Evolutionary conservation across 2,888 invertebrate genomes (phyloP).

Genomic region (Oeneis ivallda): DNA sequence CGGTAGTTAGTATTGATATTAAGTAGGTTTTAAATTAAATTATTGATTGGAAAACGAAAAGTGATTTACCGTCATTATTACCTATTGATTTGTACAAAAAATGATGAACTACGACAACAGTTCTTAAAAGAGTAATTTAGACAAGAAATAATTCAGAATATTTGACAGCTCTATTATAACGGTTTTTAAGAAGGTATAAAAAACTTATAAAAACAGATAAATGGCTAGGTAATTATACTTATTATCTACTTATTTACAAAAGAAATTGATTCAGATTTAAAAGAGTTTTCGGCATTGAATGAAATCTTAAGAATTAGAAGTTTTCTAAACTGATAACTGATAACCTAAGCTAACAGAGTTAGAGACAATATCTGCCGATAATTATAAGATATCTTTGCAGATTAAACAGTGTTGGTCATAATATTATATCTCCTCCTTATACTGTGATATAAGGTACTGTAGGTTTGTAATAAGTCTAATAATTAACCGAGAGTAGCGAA

Average conservation of each 20-base stretch:
- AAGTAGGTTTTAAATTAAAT: conserved; percentile 2
- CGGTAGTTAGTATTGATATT: neutral
- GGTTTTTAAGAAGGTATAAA: neutral
- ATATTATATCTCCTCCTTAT: too few species aligned
- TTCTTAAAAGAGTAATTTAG: neutral
- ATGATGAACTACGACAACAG: neutral
- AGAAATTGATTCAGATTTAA: too few species aligned
- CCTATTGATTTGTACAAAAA: neutral
- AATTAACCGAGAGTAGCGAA: too few species aligned
- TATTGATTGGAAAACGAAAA: neutral
- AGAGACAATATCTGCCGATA: too few species aligned
- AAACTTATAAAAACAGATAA: neutral
- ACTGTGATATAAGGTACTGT: too few species aligned
- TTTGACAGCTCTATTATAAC: neutral
- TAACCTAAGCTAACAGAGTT: too few species aligned
- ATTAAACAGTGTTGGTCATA: too few species aligned
- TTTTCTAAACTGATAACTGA: too few species aligned
- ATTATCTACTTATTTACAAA: neutral
- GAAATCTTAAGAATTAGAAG: too few species aligned
- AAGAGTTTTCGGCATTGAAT: too few species aligned
- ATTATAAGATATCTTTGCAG: too few species aligned
- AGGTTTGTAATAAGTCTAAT: too few species aligned
- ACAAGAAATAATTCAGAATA: neutral
- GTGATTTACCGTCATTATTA: neutral
- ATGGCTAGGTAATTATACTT: neutral